Evolutionary conservation across 2,113 vertebrate genomes (phyloP).

Genomic region (rabbit (Oryctolagus cuniculus)): mOryCun1.1 NC_091437.1:39946001-39946500

Average conservation of each 20-base stretch:
- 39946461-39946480: neutral
- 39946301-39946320: neutral
- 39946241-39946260: neutral
- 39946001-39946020: neutral
- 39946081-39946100: neutral
- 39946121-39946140: conserved; percentile 28
- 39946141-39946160: neutral
- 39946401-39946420: too few relatives aligned
- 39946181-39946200: neutral
- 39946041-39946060: neutral
- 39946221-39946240: neutral
- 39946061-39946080: conserved; percentile 36
- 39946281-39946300: neutral
- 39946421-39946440: neutral
- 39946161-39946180: neutral
- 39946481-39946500: neutral
- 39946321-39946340: neutral
- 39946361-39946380: neutral
- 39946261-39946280: neutral
- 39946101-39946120: neutral
- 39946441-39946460: neutral
- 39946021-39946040: neutral
- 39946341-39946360: neutral
- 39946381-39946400: neutral
- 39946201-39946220: neutral